Evolutionary conservation across 1,140 invertebrate genomes (phyloP), one percentile per base, ranked within the genome.

Genomic region (Littorina saxatilis): DNA sequence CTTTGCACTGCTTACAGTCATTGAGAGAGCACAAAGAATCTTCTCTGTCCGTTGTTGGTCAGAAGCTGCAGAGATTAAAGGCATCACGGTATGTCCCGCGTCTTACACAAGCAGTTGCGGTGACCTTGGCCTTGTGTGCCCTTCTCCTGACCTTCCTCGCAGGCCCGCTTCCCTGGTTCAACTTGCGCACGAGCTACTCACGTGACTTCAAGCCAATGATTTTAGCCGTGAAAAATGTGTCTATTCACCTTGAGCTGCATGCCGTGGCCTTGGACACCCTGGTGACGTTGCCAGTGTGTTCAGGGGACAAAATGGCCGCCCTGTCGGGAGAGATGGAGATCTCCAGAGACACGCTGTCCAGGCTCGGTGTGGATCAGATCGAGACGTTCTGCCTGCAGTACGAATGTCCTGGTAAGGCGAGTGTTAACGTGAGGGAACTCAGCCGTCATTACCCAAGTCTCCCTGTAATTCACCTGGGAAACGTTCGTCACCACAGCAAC

Each of bases 361-460:
- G 58, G 58, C 20, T 61, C 58, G 27, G 58, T 29, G 58, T 61
- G 23, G 58, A 61, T 61, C 58, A 61, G 58, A 61, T 61, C 58
- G 58, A 61, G 58, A 61, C 9, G 5, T 61, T 61, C 58, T 61
- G 58, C 23, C 58, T 61, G 7, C 20, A 61, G 58, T 61, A n/a
- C 27, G 58, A 61, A 61, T 61, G 58, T 61, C 58, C 20, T 13
- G 58, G n/a, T 47, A 17, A 5, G 43, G 17, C 43, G 17, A 17
- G 7, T 17, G 43, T 47, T 5, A 17, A 47, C 5, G 17, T 17
- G 43, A 47, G 5, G 7, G 43, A 5, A 9, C 7, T 17, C 43
- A 5, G 43, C 17, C 43, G 43, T 47, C 7, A 47, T 5, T 47
- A 47, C 17, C 43, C 43, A 47, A 17, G 17, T 47, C 43, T 47